A percentile compares a stretch with the other conserved stretches of the same genome.
These are phyloP conservation scores for Lepus oiostolus DNA, from an alignment of 2,797 vertebrate species.

Conservation along the genomic window DNA sequence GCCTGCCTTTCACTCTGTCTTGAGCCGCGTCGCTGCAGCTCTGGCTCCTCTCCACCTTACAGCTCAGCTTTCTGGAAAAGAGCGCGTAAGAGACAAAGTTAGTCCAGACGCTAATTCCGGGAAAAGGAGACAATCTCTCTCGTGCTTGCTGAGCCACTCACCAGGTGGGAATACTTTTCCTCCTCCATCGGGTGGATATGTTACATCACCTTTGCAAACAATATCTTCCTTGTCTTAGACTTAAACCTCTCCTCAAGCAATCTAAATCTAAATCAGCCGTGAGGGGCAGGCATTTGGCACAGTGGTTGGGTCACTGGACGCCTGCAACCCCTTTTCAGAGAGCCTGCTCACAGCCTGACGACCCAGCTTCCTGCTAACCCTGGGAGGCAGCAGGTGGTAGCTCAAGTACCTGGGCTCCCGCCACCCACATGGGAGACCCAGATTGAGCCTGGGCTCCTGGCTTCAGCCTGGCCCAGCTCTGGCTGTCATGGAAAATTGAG, in stretches of 20 bases:
- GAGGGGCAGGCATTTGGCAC: too few species aligned
- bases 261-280: conserved; percentile 40
- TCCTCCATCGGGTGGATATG: background rate
- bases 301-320: too few species aligned
- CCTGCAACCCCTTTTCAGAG: too few species aligned
- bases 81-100: conserved; percentile 44
- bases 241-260: conserved; percentile 31
- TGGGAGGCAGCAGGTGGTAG: too few species aligned
- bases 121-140: background rate
- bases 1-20: conserved; percentile 89
- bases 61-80: conserved; percentile 87
- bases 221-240: conserved; percentile 17
- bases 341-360: too few species aligned
- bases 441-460: too few species aligned
- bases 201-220: conserved; percentile 42
- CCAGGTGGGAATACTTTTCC: background rate
- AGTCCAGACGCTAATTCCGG: background rate
- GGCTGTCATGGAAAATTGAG: too few species aligned
- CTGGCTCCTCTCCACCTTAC: conserved; percentile 93
- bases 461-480: too few species aligned
- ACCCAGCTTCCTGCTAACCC: too few species aligned
- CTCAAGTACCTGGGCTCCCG: too few species aligned
- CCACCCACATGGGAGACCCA: too few species aligned
- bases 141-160: conserved; percentile 57
- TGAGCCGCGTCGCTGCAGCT: conserved; percentile 94